Evolutionary conservation across 2,888 invertebrate genomes (phyloP).

Genomic region (Phyto melanocephala): DNA sequence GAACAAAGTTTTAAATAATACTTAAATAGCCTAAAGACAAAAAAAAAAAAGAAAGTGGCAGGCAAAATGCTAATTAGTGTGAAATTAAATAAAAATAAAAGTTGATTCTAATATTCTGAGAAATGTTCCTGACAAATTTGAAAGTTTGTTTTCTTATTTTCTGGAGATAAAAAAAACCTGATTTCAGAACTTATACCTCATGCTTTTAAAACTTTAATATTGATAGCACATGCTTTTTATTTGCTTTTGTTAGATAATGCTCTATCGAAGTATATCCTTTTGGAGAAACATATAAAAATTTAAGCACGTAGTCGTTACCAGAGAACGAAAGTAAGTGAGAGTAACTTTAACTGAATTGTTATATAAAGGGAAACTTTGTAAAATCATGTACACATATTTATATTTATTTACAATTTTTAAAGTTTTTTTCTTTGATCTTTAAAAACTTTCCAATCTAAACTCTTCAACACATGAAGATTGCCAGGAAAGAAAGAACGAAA

Average conservation of each 20-base stretch:
- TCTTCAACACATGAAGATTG: conserved; percentile 53
- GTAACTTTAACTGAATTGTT: not conserved
- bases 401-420: not conserved
- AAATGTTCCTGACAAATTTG: not conserved
- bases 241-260: not conserved
- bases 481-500: not conserved
- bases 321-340: not conserved
- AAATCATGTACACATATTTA: conserved; percentile 1
- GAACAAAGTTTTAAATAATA: not conserved
- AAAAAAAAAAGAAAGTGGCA: not conserved
- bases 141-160: not conserved
- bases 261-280: not conserved
- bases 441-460: conserved; percentile 55
- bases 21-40: not conserved
- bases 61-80: not conserved
- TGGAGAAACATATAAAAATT: not conserved
- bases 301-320: too few relatives aligned
- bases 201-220: not conserved
- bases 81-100: not conserved
- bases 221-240: conserved; percentile 37
- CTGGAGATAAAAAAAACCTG: not conserved
- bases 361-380: not conserved
- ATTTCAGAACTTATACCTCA: conserved; percentile 10
- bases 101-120: not conserved
- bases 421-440: not conserved